phyloP scores from a whole-genome alignment of 2,797 vertebrate species.

The Novumbra hubbsi region DNA sequence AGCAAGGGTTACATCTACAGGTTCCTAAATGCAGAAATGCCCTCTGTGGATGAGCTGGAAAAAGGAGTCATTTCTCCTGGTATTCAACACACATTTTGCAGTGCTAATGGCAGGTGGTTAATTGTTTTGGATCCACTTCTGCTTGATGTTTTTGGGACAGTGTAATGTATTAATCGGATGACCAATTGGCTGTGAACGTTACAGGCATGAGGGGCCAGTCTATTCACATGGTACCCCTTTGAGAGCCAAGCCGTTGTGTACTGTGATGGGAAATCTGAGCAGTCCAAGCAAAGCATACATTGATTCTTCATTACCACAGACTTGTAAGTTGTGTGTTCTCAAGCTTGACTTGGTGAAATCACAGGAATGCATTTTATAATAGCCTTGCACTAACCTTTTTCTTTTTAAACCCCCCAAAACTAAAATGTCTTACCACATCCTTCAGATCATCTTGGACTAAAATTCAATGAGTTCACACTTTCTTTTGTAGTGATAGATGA shows the following conservation, averaged over 20 bases:
- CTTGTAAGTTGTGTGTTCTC: conserved; percentile 65
- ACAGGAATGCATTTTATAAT: no score
- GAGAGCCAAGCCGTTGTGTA: conserved; percentile 64
- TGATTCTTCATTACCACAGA: conserved; percentile 68
- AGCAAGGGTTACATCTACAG: conserved; percentile 85
- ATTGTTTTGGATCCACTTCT: not conserved
- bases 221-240: conserved; percentile 52
- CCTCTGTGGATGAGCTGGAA: conserved; percentile 56
- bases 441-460: not conserved
- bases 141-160: not conserved
- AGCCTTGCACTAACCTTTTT: no score
- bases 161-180: not conserved
- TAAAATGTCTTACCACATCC: not conserved
- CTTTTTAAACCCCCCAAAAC: not conserved
- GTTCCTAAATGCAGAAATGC: conserved; percentile 50
- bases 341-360: no score
- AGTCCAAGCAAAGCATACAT: conserved; percentile 67
- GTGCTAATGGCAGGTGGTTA: conserved; percentile 30
- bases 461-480: not conserved
- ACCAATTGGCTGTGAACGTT: conserved; percentile 16
- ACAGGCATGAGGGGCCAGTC: conserved; percentile 68
- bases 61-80: conserved; percentile 45
- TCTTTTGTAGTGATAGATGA: conserved; percentile 79
- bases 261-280: conserved; percentile 75
- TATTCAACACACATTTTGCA: conserved; percentile 56